These are phyloP conservation scores for Trichogramma pretiosum DNA, from an alignment of 1,140 invertebrate genomes.

Conservation along the genomic window DNA sequence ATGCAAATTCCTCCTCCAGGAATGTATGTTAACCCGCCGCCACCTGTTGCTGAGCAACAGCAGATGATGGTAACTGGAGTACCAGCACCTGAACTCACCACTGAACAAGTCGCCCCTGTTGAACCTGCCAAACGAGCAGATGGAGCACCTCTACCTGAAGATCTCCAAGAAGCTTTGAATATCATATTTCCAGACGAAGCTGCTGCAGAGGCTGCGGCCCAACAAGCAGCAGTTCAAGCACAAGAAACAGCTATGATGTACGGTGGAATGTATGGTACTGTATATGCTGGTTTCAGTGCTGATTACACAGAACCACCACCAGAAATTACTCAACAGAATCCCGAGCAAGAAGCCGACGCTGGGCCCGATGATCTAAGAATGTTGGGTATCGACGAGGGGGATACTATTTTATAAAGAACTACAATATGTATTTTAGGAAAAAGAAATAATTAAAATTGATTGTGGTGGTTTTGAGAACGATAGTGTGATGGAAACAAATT, in stretches of 20 bases:
- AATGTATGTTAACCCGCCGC: slow-evolving; percentile 30
- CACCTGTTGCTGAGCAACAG: slow-evolving; percentile 25
- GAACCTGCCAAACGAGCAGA: slow-evolving; percentile 31
- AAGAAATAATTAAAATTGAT: background rate
- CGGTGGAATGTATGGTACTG: slow-evolving; percentile 41
- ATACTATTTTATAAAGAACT: slow-evolving; percentile 37
- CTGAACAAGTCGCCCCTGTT: background rate
- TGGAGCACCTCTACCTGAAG: slow-evolving; percentile 47
- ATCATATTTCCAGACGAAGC: slow-evolving; percentile 55
- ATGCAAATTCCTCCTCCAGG: slow-evolving; percentile 23
- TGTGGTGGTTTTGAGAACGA: no score
- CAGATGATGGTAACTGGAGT: no score
- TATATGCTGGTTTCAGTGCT: slow-evolving; percentile 38
- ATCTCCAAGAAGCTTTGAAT: slow-evolving; percentile 61
- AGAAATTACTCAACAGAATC: slow-evolving; percentile 39
- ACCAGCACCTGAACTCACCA: slow-evolving; percentile 4
- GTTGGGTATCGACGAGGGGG: slow-evolving; percentile 45
- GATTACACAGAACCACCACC: slow-evolving; percentile 44
- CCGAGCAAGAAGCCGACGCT: slow-evolving; percentile 36
- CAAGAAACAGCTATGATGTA: slow-evolving; percentile 38
- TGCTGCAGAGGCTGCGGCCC: background rate
- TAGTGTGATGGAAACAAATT: no score
- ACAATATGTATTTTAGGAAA: background rate
- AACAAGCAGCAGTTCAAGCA: slow-evolving; percentile 20
- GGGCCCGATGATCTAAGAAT: slow-evolving; percentile 43